Evolutionary conservation across 2,888 invertebrate genomes (phyloP).

Genomic region (Brachyptera putata): DNA sequence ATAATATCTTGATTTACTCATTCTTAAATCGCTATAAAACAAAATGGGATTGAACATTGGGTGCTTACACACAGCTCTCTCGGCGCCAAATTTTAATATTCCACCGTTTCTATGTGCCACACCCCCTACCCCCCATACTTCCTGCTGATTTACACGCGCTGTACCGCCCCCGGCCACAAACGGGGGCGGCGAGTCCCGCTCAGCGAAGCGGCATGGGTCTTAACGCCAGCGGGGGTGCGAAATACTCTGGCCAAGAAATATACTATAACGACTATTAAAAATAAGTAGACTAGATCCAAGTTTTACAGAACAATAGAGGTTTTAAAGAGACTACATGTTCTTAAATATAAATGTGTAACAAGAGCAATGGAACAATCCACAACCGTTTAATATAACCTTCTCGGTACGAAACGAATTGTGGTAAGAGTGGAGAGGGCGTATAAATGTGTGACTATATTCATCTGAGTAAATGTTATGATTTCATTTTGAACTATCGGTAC

Average conservation of each 20-base stretch:
- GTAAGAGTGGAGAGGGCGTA: no score
- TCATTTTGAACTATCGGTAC: no score
- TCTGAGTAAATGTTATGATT: no score
- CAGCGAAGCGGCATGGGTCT: neutral
- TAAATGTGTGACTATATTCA: no score
- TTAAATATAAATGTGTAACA: no score
- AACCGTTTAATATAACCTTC: no score
- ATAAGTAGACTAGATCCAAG: neutral
- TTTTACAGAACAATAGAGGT: no score
- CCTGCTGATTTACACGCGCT: constrained; percentile 13
- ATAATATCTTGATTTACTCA: no score
- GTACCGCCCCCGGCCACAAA: constrained; percentile 6
- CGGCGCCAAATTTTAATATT: constrained; percentile 29
- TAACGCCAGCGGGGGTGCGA: neutral
- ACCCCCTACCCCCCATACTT: constrained; percentile 8
- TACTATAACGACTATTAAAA: neutral
- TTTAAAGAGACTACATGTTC: no score
- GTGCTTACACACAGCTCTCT: neutral
- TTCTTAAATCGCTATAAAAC: constrained; percentile 28
- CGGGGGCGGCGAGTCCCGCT: neutral
- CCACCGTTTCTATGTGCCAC: constrained; percentile 12
- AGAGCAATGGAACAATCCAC: no score
- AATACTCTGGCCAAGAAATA: neutral
- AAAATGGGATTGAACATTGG: constrained; percentile 17
- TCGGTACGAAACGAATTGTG: no score